phyloP scores from a whole-genome alignment of 2,797 vertebrate genomes.

The Enteromius fasciolatus region DNA sequence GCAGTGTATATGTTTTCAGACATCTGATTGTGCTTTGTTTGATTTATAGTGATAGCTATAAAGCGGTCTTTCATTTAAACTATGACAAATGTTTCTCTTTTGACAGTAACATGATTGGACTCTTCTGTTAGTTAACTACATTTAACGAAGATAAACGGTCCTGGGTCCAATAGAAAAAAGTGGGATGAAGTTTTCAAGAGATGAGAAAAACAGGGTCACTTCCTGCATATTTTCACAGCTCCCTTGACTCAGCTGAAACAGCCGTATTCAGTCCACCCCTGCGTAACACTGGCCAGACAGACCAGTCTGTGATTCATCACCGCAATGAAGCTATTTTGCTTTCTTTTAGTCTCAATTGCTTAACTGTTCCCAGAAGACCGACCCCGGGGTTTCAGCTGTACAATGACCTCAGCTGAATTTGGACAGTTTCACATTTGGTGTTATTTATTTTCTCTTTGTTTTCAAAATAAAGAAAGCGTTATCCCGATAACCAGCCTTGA shows the following conservation, averaged over 20 bases:
- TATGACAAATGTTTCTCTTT: background rate
- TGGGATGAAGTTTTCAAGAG: slow-evolving; percentile 3
- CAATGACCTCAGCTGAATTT: slow-evolving; percentile 38
- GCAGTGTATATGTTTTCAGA: slow-evolving; percentile 21
- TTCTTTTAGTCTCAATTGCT: slow-evolving; percentile 44
- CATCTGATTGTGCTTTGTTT: background rate
- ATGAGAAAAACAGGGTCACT: slow-evolving; percentile 43
- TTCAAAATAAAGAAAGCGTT: background rate
- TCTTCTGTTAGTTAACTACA: slow-evolving; percentile 3
- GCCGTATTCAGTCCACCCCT: slow-evolving; percentile 48
- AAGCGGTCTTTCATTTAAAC: background rate
- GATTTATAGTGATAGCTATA: background rate
- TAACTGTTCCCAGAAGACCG: slow-evolving; percentile 44
- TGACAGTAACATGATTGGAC: background rate
- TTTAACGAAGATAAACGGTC: slow-evolving; percentile 11
- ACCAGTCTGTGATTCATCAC: slow-evolving; percentile 47
- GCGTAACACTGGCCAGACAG: slow-evolving; percentile 41
- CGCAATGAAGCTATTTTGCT: slow-evolving; percentile 44
- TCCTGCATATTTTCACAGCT: slow-evolving; percentile 54
- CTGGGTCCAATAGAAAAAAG: background rate
- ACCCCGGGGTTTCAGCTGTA: slow-evolving; percentile 14
- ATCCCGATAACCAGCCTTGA: background rate
- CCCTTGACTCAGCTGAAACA: slow-evolving; percentile 51
- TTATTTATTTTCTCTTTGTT: slow-evolving; percentile 31
- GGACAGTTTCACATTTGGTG: background rate